These are phyloP conservation scores for Brachionus asplanchnoidis DNA, from an alignment of 1,140 invertebrate species.

Conservation along the genomic window DNA sequence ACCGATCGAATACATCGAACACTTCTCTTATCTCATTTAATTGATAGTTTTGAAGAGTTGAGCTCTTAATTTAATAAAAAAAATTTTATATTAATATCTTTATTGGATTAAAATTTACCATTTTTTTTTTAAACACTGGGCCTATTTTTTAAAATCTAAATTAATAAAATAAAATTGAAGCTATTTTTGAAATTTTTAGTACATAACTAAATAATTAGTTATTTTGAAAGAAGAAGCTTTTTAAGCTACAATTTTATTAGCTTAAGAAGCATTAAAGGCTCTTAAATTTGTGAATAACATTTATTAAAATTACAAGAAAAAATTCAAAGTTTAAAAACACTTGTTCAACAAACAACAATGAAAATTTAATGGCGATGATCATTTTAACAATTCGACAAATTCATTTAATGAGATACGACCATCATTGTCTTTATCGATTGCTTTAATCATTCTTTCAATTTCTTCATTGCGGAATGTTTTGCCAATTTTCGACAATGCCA, in stretches of 20 bases:
- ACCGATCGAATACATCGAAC: slow-evolving; percentile 19
- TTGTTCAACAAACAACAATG: too few relatives aligned
- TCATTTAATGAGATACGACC: slow-evolving; percentile 21
- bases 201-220: slow-evolving; percentile 29
- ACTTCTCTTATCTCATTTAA: slow-evolving; percentile 22
- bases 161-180: not conserved
- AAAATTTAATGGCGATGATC: too few relatives aligned
- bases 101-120: not conserved
- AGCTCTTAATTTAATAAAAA: not conserved
- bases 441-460: slow-evolving; percentile 6
- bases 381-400: slow-evolving; percentile 13
- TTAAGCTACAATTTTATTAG: not conserved
- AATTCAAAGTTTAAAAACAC: not conserved
- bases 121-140: not conserved
- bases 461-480: slow-evolving; percentile 1
- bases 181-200: not conserved
- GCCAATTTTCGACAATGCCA: slow-evolving; percentile 1
- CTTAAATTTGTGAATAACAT: not conserved
- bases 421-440: slow-evolving; percentile 26
- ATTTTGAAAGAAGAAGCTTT: not conserved
- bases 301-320: slow-evolving; percentile 1
- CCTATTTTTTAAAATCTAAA: slow-evolving; percentile 6
- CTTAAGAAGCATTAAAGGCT: not conserved
- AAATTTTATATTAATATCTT: too few relatives aligned
- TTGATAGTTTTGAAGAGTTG: not conserved